A percentile compares a stretch with the other conserved stretches of the same genome.
phyloP scores from a whole-genome alignment of 2,888 invertebrate genomes.

The Noctua fimbriata region DNA sequence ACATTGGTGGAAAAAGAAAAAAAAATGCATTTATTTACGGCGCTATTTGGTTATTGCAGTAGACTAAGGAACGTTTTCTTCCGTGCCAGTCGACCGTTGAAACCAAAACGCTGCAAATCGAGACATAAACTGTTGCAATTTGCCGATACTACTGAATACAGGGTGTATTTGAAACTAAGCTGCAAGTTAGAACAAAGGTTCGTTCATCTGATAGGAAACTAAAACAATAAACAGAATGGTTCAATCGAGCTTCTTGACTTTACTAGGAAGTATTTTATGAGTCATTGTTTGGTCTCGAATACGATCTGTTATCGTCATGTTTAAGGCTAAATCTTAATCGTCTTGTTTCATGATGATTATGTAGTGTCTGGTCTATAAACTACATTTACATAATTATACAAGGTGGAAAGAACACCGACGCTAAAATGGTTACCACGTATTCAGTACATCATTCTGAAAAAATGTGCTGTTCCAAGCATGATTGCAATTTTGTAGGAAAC shows the following conservation, averaged over 20 bases:
- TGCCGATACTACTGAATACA: slow-evolving; percentile 49
- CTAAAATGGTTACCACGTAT: too few relatives aligned
- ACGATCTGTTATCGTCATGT: not conserved
- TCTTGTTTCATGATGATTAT: not conserved
- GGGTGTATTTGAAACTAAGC: slow-evolving; percentile 50
- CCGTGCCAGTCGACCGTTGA: slow-evolving; percentile 63
- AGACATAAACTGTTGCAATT: slow-evolving; percentile 57
- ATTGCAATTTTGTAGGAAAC: too few relatives aligned
- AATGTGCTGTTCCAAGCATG: too few relatives aligned
- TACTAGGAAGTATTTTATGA: slow-evolving; percentile 29
- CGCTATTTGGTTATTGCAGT: slow-evolving; percentile 56
- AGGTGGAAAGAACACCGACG: not conserved
- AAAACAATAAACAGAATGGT: slow-evolving; percentile 43
- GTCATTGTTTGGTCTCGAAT: slow-evolving; percentile 8
- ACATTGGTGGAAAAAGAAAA: slow-evolving; percentile 67
- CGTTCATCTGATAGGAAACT: slow-evolving; percentile 35
- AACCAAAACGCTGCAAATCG: slow-evolving; percentile 58
- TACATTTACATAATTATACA: not conserved
- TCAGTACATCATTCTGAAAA: too few relatives aligned
- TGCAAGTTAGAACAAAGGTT: slow-evolving; percentile 35
- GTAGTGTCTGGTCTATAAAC: not conserved
- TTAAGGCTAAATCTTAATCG: not conserved
- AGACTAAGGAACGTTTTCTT: slow-evolving; percentile 51
- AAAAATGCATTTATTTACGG: slow-evolving; percentile 72
- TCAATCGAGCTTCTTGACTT: slow-evolving; percentile 39